These are phyloP conservation scores for Zeuzera pyrina DNA, from an alignment of 2,888 invertebrate genomes.

Conservation along the genomic window DNA sequence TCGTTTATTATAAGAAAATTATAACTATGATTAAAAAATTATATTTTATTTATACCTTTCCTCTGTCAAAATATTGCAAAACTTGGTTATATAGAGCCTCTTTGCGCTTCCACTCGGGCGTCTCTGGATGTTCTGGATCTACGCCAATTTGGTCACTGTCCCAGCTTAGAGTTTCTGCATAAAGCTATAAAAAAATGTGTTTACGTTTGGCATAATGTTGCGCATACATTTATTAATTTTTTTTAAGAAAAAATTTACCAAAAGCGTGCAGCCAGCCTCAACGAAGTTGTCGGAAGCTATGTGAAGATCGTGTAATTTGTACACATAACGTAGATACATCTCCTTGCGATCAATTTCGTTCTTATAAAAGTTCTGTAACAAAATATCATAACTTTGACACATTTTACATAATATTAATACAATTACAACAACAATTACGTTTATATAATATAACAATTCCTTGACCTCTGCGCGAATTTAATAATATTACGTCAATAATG, in stretches of 20 bases:
- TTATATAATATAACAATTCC: no score
- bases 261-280: constrained; percentile 95
- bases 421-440: no score
- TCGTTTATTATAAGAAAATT: no score
- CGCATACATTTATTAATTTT: no score
- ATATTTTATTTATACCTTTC: constrained; percentile 83
- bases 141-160: constrained; percentile 77
- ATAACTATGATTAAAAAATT: no score
- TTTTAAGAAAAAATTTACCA: constrained; percentile 51
- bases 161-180: constrained; percentile 93
- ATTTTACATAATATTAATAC: no score
- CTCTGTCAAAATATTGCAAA: constrained; percentile 92
- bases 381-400: no score
- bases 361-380: constrained; percentile 92
- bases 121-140: constrained; percentile 80
- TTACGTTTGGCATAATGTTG: no score
- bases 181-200: constrained; percentile 74
- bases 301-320: constrained; percentile 94
- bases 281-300: constrained; percentile 92
- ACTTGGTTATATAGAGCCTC: constrained; percentile 92
- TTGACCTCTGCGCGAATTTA: no score
- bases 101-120: constrained; percentile 91
- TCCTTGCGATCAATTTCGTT: constrained; percentile 96
- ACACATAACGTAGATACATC: constrained; percentile 96
- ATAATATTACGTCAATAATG: no score